Conservation (phyloP, 2,797 vertebrate genomes). For the Melanotaenia trifasciata region DNA sequence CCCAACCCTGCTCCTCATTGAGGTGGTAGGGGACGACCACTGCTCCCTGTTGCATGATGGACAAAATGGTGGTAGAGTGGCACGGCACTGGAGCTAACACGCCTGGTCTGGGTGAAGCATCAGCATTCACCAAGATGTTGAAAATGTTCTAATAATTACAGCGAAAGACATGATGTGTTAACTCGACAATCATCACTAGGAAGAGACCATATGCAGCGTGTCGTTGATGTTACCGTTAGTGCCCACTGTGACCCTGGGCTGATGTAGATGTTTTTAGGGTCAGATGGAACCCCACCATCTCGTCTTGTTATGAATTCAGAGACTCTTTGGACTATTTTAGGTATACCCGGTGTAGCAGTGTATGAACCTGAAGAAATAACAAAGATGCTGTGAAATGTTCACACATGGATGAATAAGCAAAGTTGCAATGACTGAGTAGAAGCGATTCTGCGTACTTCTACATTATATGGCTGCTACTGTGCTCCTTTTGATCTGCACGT, state of each 20-base stretch:
- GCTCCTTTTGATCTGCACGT: neutral
- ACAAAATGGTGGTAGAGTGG: conserved; percentile 6
- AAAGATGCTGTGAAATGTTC: neutral
- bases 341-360: conserved; percentile 44
- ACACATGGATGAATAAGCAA: neutral
- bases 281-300: conserved; percentile 74
- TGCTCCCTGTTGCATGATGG: conserved; percentile 55
- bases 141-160: conserved; percentile 71
- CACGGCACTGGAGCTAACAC: conserved; percentile 77
- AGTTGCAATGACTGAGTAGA: neutral
- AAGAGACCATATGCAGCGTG: neutral
- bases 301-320: conserved; percentile 76
- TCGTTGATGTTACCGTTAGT: conserved; percentile 65
- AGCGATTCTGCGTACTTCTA: neutral
- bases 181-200: neutral
- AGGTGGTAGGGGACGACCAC: conserved; percentile 76
- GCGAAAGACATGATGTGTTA: neutral
- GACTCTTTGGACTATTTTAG: conserved; percentile 50
- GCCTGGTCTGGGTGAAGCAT: conserved; percentile 62
- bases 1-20: conserved; percentile 81
- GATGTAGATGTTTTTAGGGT: conserved; percentile 78
- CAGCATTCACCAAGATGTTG: conserved; percentile 59
- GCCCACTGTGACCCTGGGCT: conserved; percentile 71
- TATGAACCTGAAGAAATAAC: conserved; percentile 73
- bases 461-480: neutral